Percentiles rank a stretch among this genome's conserved stretches.
phyloP scores from a whole-genome alignment of 1,140 invertebrate genomes.

The Heliconius hewitsoni region DNA sequence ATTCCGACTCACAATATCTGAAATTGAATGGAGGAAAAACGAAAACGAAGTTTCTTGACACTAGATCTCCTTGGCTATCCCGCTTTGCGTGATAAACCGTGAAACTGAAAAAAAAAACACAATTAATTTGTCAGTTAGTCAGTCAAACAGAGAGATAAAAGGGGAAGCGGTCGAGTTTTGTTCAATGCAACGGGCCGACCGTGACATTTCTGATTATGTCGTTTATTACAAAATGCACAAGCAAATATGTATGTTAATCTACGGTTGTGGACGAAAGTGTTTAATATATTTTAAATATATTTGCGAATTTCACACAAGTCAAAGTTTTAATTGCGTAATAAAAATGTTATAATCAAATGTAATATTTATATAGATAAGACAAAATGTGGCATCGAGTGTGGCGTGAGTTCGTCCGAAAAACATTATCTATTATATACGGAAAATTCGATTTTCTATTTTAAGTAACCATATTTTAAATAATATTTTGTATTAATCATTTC shows the following conservation, averaged over 20 bases:
- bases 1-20: too few relatives aligned
- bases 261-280: constrained; percentile 34
- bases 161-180: constrained; percentile 28
- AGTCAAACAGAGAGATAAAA: constrained; percentile 19
- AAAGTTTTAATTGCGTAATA: not conserved
- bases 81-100: too few relatives aligned
- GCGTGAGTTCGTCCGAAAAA: too few relatives aligned
- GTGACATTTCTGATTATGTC: constrained; percentile 52
- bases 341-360: not conserved
- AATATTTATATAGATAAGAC: not conserved
- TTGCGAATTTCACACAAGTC: not conserved
- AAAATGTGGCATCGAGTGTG: too few relatives aligned
- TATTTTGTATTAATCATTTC: too few relatives aligned
- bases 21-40: too few relatives aligned
- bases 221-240: constrained; percentile 52
- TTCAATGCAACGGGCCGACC: constrained; percentile 35
- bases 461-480: too few relatives aligned
- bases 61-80: too few relatives aligned
- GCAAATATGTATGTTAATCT: constrained; percentile 44
- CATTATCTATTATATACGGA: not conserved
- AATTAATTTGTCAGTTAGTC: constrained; percentile 9
- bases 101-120: not conserved
- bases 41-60: too few relatives aligned
- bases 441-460: not conserved
- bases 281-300: not conserved